A percentile compares a stretch with the other conserved stretches of the same genome.
Evolutionary conservation across 2,113 vertebrate genomes (phyloP).

Genomic region (Chaenogobius annularis): DNA sequence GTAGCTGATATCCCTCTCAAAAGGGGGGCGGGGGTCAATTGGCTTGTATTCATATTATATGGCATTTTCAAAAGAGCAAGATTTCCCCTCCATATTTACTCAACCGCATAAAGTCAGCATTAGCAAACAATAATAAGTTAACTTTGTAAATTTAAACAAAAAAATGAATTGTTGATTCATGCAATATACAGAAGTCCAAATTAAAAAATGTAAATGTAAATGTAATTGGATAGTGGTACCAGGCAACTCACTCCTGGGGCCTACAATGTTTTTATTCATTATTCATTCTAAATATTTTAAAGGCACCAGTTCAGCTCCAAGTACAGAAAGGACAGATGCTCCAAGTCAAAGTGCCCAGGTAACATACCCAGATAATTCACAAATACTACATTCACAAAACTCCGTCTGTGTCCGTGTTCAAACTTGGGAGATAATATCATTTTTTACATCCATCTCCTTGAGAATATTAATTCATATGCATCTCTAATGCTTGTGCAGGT

Average conservation of each 20-base stretch:
- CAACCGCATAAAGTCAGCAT: too few species aligned
- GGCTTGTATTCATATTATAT: too few species aligned
- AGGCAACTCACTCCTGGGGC: not conserved
- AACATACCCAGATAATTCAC: not conserved
- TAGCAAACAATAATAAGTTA: too few species aligned
- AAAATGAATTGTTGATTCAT: too few species aligned
- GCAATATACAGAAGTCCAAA: too few species aligned
- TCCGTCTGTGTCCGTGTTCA: not conserved
- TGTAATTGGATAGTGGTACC: too few species aligned
- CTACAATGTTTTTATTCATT: not conserved
- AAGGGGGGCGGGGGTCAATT: too few species aligned
- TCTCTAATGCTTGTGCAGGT: not conserved
- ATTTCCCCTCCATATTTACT: too few species aligned
- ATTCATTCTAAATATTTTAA: not conserved
- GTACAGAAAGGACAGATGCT: conserved; percentile 15
- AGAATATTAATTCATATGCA: not conserved
- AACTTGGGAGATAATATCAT: not conserved
- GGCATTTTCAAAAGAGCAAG: too few species aligned
- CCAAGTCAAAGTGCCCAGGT: conserved; percentile 35
- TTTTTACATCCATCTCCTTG: not conserved
- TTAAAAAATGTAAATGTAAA: too few species aligned
- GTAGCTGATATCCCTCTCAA: too few species aligned
- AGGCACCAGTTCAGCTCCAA: conserved; percentile 46
- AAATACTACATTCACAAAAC: not conserved
- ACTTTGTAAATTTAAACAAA: too few species aligned